Percentiles rank a stretch among this genome's conserved stretches.
These are phyloP conservation scores for Pegoplata infirma DNA, from an alignment of 2,888 invertebrate genomes.

Conservation along the genomic window DNA sequence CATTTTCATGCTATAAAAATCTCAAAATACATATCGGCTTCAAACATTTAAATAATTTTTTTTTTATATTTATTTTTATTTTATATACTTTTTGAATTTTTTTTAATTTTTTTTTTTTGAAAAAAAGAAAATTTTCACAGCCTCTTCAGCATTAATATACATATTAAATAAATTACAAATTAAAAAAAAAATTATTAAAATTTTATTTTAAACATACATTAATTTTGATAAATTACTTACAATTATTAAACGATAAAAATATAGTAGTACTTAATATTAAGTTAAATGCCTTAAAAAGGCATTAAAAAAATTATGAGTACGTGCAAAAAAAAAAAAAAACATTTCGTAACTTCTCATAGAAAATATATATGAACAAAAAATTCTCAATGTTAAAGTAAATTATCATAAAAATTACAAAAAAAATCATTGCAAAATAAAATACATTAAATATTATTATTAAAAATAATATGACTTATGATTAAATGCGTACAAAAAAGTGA, in stretches of 20 bases:
- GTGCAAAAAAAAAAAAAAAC: constrained; percentile 37
- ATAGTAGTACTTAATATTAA: constrained; percentile 17
- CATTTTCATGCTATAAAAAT: too few species aligned
- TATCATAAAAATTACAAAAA: constrained; percentile 35
- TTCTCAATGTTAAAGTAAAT: constrained; percentile 52
- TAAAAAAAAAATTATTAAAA: constrained; percentile 24
- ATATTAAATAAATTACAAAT: constrained; percentile 27
- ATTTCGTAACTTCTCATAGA: constrained; percentile 11
- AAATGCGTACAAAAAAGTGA: constrained; percentile 57
- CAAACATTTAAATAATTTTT: neutral
- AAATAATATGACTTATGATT: constrained; percentile 47
- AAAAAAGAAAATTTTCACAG: constrained; percentile 71
- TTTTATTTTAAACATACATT: constrained; percentile 40
- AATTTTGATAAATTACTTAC: constrained; percentile 51
- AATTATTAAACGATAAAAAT: constrained; percentile 33
- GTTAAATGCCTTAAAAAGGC: constrained; percentile 37
- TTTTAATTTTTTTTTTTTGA: constrained; percentile 42
- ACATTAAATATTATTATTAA: neutral
- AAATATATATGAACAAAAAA: neutral
- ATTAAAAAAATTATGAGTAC: constrained; percentile 30
- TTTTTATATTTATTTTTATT: constrained; percentile 25
- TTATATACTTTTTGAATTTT: constrained; percentile 21
- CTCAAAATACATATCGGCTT: too few species aligned
- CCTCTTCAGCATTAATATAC: constrained; percentile 72
- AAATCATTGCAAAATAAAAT: constrained; percentile 1